Evolutionary conservation across 2,113 vertebrate species (phyloP).

Genomic region (Zootoca vivipara): DNA sequence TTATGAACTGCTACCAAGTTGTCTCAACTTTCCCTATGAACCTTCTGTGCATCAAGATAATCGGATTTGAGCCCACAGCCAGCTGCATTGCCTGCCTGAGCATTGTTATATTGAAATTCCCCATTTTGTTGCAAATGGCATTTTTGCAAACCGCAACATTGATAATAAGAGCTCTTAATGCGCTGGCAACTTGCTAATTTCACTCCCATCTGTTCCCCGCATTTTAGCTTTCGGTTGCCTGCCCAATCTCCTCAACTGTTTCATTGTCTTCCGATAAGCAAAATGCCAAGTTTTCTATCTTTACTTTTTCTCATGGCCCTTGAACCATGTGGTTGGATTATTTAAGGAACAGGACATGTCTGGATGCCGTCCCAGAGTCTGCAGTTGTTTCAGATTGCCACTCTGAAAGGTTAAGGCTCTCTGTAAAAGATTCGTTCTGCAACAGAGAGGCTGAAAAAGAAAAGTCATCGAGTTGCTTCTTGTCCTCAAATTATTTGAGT

Average conservation of each 20-base stretch:
- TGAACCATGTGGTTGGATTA: constrained; percentile 63
- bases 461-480: constrained; percentile 41
- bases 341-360: constrained; percentile 67
- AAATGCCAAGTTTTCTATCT: constrained; percentile 56
- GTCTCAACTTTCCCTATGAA: not conserved
- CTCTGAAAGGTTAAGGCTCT: constrained; percentile 64
- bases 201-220: not conserved
- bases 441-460: constrained; percentile 52
- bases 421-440: constrained; percentile 57
- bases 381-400: constrained; percentile 68
- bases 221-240: not conserved
- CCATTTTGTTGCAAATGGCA: constrained; percentile 10
- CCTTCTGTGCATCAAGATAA: too few relatives aligned
- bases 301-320: constrained; percentile 69
- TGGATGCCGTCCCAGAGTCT: constrained; percentile 65
- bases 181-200: constrained; percentile 14
- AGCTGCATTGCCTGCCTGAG: too few relatives aligned
- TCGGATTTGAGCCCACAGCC: not conserved
- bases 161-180: not conserved
- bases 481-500: constrained; percentile 43
- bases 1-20: not conserved
- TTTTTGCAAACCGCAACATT: constrained; percentile 13
- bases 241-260: constrained; percentile 51
- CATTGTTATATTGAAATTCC: constrained; percentile 1
- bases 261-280: constrained; percentile 49